Evolutionary conservation across 2,888 invertebrate genomes (phyloP).

Genomic region (Agrotis clavis): DNA sequence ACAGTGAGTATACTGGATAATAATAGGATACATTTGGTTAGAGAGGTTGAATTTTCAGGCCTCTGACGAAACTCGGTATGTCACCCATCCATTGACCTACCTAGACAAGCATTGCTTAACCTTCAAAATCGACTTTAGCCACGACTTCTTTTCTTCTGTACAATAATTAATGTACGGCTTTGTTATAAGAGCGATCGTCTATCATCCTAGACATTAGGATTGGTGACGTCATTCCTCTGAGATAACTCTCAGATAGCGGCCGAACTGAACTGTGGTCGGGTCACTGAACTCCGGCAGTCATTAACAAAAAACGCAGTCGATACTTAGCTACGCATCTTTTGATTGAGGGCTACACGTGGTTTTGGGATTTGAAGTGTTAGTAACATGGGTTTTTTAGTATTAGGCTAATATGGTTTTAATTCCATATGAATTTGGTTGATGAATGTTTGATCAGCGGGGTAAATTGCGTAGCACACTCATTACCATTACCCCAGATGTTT

Average conservation of each 20-base stretch:
- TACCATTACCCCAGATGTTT: background rate
- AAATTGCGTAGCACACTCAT: background rate
- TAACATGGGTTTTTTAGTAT: background rate
- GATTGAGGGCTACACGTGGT: conserved; percentile 32
- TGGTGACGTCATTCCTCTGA: conserved; percentile 61
- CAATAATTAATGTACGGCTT: background rate
- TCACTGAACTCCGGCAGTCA: conserved; percentile 44
- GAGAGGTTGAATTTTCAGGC: background rate
- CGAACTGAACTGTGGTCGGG: conserved; percentile 53
- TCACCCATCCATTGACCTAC: background rate
- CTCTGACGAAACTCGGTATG: background rate
- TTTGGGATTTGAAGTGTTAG: conserved; percentile 8
- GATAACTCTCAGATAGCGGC: conserved; percentile 56
- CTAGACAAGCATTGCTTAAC: too few relatives aligned
- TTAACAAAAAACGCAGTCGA: conserved; percentile 58
- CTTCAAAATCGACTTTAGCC: background rate
- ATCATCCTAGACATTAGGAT: conserved; percentile 54
- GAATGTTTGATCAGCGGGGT: background rate
- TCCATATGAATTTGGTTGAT: background rate
- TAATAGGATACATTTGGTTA: background rate
- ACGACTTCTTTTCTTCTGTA: background rate
- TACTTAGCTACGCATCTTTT: conserved; percentile 44
- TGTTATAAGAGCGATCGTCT: conserved; percentile 34
- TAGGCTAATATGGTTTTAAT: background rate
- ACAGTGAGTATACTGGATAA: background rate